Base-by-base conservation (phyloP, 2,888 invertebrate species). In the Osmoderma eremita region DNA sequence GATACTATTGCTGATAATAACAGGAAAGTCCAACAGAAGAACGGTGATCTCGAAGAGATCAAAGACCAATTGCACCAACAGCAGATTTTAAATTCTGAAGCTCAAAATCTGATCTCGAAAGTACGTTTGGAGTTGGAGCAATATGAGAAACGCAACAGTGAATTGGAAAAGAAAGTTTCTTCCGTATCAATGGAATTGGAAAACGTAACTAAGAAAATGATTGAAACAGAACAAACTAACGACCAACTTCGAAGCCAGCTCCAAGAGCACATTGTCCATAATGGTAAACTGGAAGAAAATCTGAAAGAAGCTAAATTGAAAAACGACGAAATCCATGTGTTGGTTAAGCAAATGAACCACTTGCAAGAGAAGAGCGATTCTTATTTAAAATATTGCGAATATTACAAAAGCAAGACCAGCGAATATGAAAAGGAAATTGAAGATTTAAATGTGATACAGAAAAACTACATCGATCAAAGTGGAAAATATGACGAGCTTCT, bases 401-500 rank as follows among this genome's bases (percentile, higher is more conserved):
- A 75, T 67, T 79, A 79, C 61, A 77, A 77, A 53, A 63, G 62
- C 12, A 78, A 78, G 67, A 65, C 73, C 3, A 65, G 67, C 4
- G 74, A 76, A 38, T 75, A 74, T 53, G 80, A 81, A 69, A 67
- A 50, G 2, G 78, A 80, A 68, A 70, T 78, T 41, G 71, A 73
- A 42, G 79, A 81, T 51, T 69, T 75, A 39, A 72, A 72, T 13
- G 71, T 74, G 30, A 74, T 77, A 54, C 72, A 77, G 36, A 78
- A 76, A 51, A 79, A 78, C 54, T 80, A 79, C 67, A 78, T 80
- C 10, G 78, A 80, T 18, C 76, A 79, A 53, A 78, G 79, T 62
- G 79, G 79, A 12, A 79, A 77, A 72, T 79, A 79, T 53, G 80
- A 80, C 65, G 73, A 76, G 15, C 66, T 79, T 53, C 66, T 77